Conservation (phyloP, 1,140 invertebrate species). For the Dinothrombium tinctorium region DNA sequence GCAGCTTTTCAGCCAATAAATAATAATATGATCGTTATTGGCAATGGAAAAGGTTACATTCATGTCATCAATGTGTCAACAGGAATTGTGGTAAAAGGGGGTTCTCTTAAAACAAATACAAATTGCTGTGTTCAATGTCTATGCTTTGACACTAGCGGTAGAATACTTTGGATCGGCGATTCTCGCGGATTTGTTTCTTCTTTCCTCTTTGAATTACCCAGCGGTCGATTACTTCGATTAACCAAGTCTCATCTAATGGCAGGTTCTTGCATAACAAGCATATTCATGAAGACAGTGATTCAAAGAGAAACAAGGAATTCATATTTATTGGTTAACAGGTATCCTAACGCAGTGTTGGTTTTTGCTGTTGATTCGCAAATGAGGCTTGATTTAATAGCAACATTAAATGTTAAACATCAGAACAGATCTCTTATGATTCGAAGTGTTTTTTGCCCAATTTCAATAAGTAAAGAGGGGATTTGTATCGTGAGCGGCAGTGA, state of each 20-base stretch:
- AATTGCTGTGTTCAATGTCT: conserved; percentile 1
- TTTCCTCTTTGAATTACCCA: conserved; percentile 20
- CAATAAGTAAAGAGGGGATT: conserved; percentile 51
- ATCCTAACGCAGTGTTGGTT: conserved; percentile 43
- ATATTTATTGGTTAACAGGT: conserved; percentile 47
- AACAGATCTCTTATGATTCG: conserved; percentile 19
- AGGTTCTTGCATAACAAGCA: conserved; percentile 4
- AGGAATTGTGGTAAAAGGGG: conserved; percentile 38
- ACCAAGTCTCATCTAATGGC: conserved; percentile 8
- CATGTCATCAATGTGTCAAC: conserved; percentile 63
- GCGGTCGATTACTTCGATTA: not conserved
- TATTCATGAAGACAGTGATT: conserved; percentile 16
- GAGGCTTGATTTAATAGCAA: conserved; percentile 33
- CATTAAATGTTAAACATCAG: conserved; percentile 37
- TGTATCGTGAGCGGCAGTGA: conserved; percentile 62
- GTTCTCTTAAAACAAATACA: conserved; percentile 2
- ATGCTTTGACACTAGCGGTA: conserved; percentile 21
- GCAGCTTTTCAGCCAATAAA: conserved; percentile 62
- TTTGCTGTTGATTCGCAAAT: conserved; percentile 17
- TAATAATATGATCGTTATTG: conserved; percentile 66
- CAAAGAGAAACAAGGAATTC: conserved; percentile 31
- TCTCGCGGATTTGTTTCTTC: conserved; percentile 22
- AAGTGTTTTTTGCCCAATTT: conserved; percentile 46
- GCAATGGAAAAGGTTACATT: conserved; percentile 46
- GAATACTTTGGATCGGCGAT: conserved; percentile 24